phyloP scores from a whole-genome alignment of 2,888 invertebrate genomes.

The Epistrophella euchroma region DNA sequence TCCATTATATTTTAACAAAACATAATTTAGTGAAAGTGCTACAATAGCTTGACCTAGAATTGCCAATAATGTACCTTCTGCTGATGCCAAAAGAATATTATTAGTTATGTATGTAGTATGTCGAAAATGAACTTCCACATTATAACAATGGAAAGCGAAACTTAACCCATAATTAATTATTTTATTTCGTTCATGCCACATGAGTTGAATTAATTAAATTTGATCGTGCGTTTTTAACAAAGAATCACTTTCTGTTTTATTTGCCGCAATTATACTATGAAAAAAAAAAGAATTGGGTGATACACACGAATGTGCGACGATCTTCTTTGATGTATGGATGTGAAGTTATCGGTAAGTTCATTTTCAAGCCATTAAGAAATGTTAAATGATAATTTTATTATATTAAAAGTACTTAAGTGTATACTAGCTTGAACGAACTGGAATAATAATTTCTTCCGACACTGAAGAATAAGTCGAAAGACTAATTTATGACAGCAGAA shows the following conservation, averaged over 20 bases:
- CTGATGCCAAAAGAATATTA: slow-evolving; percentile 1
- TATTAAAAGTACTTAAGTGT: neutral
- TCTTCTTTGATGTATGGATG: slow-evolving; percentile 5
- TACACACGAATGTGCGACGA: slow-evolving; percentile 3
- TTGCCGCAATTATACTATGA: slow-evolving; percentile 17
- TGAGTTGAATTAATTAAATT: slow-evolving; percentile 36
- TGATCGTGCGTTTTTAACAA: slow-evolving; percentile 17
- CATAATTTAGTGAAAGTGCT: slow-evolving; percentile 16
- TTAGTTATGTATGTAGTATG: neutral
- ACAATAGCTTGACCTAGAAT: slow-evolving; percentile 18
- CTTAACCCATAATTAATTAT: slow-evolving; percentile 13
- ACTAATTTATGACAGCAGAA: too few relatives aligned
- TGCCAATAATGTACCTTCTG: neutral
- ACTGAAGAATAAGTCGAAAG: neutral
- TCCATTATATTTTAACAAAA: neutral
- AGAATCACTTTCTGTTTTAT: slow-evolving; percentile 31
- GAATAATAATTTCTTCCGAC: neutral
- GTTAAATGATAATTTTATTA: neutral
- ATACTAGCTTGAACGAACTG: neutral
- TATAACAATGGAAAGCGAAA: slow-evolving; percentile 38
- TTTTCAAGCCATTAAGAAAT: slow-evolving; percentile 16
- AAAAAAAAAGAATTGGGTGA: slow-evolving; percentile 1
- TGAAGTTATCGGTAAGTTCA: neutral
- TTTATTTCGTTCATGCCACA: slow-evolving; percentile 19
- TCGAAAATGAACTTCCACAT: slow-evolving; percentile 22